phyloP scores from a whole-genome alignment of 2,797 vertebrate genomes.

The Channa striata region DNA sequence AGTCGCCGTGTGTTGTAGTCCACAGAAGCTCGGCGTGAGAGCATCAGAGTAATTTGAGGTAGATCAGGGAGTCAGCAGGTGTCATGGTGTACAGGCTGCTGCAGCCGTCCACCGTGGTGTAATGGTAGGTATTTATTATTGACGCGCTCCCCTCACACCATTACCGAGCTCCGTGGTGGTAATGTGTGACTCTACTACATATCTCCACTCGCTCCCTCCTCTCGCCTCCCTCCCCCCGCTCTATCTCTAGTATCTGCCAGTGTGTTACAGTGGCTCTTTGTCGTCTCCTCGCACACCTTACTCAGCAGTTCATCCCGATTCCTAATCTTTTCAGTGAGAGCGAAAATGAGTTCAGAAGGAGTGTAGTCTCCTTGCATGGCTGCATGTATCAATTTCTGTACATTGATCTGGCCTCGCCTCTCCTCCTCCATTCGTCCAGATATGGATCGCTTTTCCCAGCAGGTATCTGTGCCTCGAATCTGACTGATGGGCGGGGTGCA shows the following conservation, averaged over 20 bases:
- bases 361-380: slow-evolving; percentile 73
- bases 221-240: slow-evolving; percentile 31
- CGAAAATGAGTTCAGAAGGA: slow-evolving; percentile 77
- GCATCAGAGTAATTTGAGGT: slow-evolving; percentile 71
- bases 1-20: slow-evolving; percentile 36
- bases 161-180: slow-evolving; percentile 74
- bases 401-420: slow-evolving; percentile 82
- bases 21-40: slow-evolving; percentile 62
- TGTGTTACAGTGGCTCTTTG: slow-evolving; percentile 66
- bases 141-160: slow-evolving; percentile 73
- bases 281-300: slow-evolving; percentile 71
- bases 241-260: slow-evolving; percentile 67
- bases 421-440: slow-evolving; percentile 79
- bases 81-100: slow-evolving; percentile 54
- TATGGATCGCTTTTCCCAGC: slow-evolving; percentile 84
- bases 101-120: slow-evolving; percentile 65
- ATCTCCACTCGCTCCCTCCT: slow-evolving; percentile 49
- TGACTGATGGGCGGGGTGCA: slow-evolving; percentile 74
- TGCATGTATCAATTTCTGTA: slow-evolving; percentile 82
- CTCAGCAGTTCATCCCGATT: slow-evolving; percentile 80
- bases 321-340: slow-evolving; percentile 73
- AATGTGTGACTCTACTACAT: slow-evolving; percentile 74
- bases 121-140: slow-evolving; percentile 85
- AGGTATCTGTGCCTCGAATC: slow-evolving; percentile 78
- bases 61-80: slow-evolving; percentile 79